These are phyloP conservation scores for Lysiphlebus fabarum DNA, from an alignment of 1,140 invertebrate genomes.

Conservation along the genomic window DNA sequence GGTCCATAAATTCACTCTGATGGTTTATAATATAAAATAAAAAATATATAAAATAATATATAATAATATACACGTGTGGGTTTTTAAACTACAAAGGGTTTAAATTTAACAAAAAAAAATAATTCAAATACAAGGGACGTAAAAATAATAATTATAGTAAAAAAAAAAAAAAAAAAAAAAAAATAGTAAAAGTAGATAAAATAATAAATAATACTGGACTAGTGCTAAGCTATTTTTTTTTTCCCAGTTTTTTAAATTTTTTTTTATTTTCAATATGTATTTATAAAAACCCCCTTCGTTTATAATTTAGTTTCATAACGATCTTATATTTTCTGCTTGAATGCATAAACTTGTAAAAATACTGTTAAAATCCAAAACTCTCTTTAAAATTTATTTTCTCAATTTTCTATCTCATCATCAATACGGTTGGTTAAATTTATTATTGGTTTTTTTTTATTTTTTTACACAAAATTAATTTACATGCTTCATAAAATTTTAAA, in stretches of 20 bases:
- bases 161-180: constrained; percentile 4
- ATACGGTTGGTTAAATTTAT: too few species aligned
- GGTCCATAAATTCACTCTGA: constrained; percentile 18
- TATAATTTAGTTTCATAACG: constrained; percentile 25
- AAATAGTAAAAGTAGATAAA: constrained; percentile 10
- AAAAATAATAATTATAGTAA: background rate
- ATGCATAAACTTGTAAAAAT: constrained; percentile 19
- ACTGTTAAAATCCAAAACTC: background rate
- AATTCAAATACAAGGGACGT: background rate
- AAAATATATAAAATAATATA: background rate
- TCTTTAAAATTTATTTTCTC: too few species aligned
- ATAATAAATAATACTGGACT: background rate
- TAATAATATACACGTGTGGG: constrained; percentile 7
- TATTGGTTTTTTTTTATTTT: too few species aligned
- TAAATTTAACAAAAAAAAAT: background rate
- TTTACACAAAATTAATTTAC: too few species aligned
- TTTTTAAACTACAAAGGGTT: constrained; percentile 13
- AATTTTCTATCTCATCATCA: too few species aligned
- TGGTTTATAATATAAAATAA: constrained; percentile 11
- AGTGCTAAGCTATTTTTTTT: background rate
- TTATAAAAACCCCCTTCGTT: background rate
- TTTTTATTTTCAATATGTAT: constrained; percentile 17
- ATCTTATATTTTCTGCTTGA: constrained; percentile 21
- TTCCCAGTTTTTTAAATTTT: background rate
- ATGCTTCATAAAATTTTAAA: too few species aligned